Conservation (phyloP, 2,797 vertebrate species). For the Etheostoma nigrum region DNA sequence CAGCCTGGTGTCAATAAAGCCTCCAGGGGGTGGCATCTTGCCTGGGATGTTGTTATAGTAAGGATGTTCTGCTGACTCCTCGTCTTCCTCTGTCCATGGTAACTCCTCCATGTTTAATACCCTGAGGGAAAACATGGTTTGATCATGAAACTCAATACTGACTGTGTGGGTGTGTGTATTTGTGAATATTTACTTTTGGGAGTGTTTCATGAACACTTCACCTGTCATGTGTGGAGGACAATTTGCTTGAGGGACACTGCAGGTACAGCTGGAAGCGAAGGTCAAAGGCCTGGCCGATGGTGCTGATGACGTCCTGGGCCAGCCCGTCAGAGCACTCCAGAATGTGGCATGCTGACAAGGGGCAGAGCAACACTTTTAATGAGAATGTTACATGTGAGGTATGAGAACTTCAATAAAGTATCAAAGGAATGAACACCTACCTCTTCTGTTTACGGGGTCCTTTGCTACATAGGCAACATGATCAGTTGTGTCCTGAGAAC, state of each 20-base stretch:
- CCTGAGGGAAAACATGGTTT: conserved; percentile 71
- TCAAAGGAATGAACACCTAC: conserved; percentile 78
- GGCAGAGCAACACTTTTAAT: conserved; percentile 15
- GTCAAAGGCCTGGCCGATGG: conserved; percentile 98
- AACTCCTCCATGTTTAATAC: conserved; percentile 95
- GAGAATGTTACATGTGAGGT: not conserved
- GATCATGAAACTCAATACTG: not conserved
- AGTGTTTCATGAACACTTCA: conserved; percentile 65
- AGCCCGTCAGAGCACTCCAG: conserved; percentile 95
- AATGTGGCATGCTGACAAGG: conserved; percentile 93
- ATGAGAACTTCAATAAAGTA: not conserved
- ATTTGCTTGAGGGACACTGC: conserved; percentile 92
- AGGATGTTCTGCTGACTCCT: conserved; percentile 87
- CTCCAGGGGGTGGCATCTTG: conserved; percentile 92
- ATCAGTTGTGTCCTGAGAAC: conserved; percentile 93
- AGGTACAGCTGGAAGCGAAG: conserved; percentile 98
- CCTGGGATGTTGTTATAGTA: conserved; percentile 97
- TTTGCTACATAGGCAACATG: conserved; percentile 98
- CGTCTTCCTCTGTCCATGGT: conserved; percentile 92
- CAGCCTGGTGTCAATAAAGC: conserved; percentile 90
- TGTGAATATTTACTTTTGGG: not conserved
- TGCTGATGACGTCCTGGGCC: conserved; percentile 96
- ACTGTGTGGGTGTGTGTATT: not conserved
- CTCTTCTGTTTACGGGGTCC: conserved; percentile 99
- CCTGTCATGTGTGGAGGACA: conserved; percentile 92